Base-by-base conservation (phyloP, 2,113 vertebrate genomes). In the Nerophis lumbriciformis region DNA sequence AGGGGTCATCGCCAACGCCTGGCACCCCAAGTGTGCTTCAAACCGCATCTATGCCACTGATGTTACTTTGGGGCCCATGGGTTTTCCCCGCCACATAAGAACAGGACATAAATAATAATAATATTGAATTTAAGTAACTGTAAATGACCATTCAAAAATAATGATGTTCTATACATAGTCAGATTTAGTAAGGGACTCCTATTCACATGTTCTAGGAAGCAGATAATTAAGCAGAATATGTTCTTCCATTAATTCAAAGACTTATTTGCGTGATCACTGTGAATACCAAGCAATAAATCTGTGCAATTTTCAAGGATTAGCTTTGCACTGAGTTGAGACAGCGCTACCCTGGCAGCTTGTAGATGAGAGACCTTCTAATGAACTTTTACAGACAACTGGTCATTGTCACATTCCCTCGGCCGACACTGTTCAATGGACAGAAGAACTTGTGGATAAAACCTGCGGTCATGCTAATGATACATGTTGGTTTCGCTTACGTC, bases 231-330 rank as follows among this genome's bases (percentile, higher is more conserved):
- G 74, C 12, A 3, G 3, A 10, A 45, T n/a, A 56, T 42, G n/a
- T 42, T 56, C 38, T 13, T 5, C 37, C 14, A 39, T 56, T 8
- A 44, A 44, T 19, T 12, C 9, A 42, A 19, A 19, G 2, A n/a
- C 8, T 6, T 12, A 10, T 42, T 42, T 2, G 15, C 38, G 8
- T 16, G 5, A 5, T 44, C 9, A 0, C 5, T 11, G 1, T 21
- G 55, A 50, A 14, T 83, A 85, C 85, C 79, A 77, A 69, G 66
- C 73, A 71, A 81, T 85, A 76, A 63, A 82, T 78, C 81, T 86
- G 74, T 81, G 71, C 86, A 82, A 88, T 88, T 89, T 88, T 79
- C 82, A 78, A 63, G 80, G 80, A 88, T 90, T 87, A 88, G 78
- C 77, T 45, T 12, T 73, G 73, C 70, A 65, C 72, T 28, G 58